These are phyloP conservation scores for Tapirus indicus DNA, from an alignment of 2,797 vertebrate genomes.

Conservation along the genomic window DNA sequence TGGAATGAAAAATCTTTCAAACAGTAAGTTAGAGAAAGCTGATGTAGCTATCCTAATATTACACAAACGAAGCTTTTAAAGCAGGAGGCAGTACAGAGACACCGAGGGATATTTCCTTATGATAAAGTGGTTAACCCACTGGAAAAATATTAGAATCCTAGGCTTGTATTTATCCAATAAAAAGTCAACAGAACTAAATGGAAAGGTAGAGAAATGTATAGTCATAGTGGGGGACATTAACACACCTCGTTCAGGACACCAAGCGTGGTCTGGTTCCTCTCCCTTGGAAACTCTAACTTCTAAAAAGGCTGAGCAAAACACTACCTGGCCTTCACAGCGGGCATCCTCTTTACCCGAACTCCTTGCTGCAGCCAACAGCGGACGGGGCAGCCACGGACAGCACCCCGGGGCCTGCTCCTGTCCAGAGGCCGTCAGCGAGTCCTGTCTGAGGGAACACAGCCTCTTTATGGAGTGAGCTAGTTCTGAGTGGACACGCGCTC, in stretches of 20 bases:
- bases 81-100: not conserved
- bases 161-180: not conserved
- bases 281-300: not conserved
- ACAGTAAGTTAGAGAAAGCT: not conserved
- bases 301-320: not conserved
- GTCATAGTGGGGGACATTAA: not conserved
- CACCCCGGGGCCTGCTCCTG: not conserved
- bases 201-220: not conserved
- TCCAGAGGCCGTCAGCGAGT: not conserved
- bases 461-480: not conserved
- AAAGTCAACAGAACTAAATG: not conserved
- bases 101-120: not conserved
- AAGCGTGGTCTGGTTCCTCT: not conserved
- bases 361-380: not conserved
- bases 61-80: not conserved
- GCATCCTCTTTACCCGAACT: not conserved
- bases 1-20: not conserved
- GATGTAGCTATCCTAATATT: not conserved
- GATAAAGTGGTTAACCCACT: not conserved
- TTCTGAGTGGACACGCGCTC: not conserved
- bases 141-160: not conserved
- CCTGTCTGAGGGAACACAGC: slow-evolving; percentile 23
- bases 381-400: not conserved
- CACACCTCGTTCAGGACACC: not conserved
- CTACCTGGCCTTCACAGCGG: accelerated